phyloP scores from a whole-genome alignment of 1,140 invertebrate species.

The Drosophila athabasca region DNA sequence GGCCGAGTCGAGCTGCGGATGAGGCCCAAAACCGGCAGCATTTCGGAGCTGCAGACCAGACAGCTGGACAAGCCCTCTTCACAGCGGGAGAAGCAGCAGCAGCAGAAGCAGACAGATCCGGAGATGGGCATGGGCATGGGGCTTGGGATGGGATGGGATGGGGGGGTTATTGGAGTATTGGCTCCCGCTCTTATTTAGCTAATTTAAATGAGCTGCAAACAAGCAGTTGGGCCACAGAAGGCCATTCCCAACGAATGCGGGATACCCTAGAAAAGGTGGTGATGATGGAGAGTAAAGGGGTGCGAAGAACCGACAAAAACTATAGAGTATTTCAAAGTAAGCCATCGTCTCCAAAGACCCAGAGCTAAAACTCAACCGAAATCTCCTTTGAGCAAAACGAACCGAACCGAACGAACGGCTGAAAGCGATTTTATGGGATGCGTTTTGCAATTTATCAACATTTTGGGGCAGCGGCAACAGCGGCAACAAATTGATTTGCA shows the following conservation, averaged over 20 bases:
- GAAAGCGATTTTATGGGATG: constrained; percentile 37
- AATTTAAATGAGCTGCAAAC: constrained; percentile 75
- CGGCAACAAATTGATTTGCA: constrained; percentile 76
- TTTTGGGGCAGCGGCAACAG: constrained; percentile 22
- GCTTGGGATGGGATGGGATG: constrained; percentile 5
- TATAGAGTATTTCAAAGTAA: constrained; percentile 20
- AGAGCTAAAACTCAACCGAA: neutral
- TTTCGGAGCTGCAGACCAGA: constrained; percentile 44
- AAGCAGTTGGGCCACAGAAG: constrained; percentile 14
- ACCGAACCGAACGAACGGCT: neutral
- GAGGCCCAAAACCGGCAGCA: constrained; percentile 52
- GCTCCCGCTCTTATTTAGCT: constrained; percentile 51
- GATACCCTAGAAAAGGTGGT: constrained; percentile 2
- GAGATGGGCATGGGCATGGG: neutral
- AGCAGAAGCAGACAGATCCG: neutral
- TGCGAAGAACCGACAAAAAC: no score
- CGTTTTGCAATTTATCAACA: constrained; percentile 66
- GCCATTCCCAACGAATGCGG: neutral
- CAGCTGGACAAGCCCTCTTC: constrained; percentile 63
- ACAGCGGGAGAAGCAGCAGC: constrained; percentile 41
- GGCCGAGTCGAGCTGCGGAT: neutral
- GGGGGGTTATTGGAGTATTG: constrained; percentile 1
- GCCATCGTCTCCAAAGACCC: no score
- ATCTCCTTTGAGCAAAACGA: no score
- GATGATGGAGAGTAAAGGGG: no score